Conservation (phyloP, 2,888 invertebrate species). For the Orgyia antiqua region DNA sequence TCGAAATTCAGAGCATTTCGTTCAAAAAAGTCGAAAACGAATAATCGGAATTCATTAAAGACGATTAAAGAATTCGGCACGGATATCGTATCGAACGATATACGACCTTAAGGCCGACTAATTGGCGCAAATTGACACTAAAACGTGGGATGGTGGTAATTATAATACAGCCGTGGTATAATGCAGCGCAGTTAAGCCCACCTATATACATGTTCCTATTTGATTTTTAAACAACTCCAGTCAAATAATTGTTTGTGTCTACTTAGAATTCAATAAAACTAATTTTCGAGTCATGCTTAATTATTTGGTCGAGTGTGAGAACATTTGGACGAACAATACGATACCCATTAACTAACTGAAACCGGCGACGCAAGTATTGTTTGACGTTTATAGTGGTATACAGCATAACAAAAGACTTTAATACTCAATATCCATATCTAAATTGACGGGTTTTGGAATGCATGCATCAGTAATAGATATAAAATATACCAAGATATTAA, state of each 20-base stretch:
- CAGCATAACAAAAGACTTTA: constrained; percentile 2
- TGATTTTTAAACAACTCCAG: constrained; percentile 25
- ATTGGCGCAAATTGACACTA: constrained; percentile 54
- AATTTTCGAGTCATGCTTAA: constrained; percentile 27
- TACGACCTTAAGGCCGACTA: constrained; percentile 44
- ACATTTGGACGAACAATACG: constrained; percentile 15
- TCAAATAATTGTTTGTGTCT: constrained; percentile 31
- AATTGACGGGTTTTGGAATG: too few species aligned
- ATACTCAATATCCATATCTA: too few species aligned
- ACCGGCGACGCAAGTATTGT: constrained; percentile 3
- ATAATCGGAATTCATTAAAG: constrained; percentile 64
- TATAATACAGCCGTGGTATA: constrained; percentile 36
- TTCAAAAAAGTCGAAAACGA: constrained; percentile 55
- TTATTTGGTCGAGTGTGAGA: constrained; percentile 29
- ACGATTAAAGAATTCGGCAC: constrained; percentile 58
- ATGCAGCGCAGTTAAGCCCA: constrained; percentile 21
- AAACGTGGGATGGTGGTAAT: constrained; percentile 42
- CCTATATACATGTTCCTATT: constrained; percentile 23
- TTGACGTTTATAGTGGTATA: constrained; percentile 12
- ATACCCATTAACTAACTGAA: constrained; percentile 11
- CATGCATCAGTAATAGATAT: too few species aligned
- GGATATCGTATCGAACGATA: constrained; percentile 37
- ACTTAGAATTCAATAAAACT: constrained; percentile 27
- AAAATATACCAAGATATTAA: too few species aligned
- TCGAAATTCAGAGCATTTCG: constrained; percentile 67